Conservation (phyloP, 2,113 vertebrate species). For the Ictidomys tridecemlineatus region DNA sequence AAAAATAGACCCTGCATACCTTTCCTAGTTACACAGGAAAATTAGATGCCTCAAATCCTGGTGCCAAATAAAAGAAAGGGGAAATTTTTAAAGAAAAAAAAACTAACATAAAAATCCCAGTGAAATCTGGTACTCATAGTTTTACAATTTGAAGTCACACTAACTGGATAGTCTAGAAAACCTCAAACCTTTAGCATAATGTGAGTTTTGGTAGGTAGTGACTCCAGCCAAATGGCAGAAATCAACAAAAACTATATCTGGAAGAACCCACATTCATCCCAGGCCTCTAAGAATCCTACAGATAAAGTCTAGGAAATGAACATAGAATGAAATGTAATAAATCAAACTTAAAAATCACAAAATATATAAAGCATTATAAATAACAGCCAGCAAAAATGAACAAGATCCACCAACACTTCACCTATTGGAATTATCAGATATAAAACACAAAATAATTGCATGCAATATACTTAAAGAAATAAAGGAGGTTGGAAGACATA, state of each 20-base stretch:
- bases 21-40: background rate
- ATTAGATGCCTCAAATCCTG: background rate
- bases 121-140: background rate
- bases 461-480: slow-evolving; percentile 46
- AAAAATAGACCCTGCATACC: background rate
- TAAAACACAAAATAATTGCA: slow-evolving; percentile 10
- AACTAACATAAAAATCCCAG: background rate
- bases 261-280: background rate
- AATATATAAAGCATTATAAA: background rate
- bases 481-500: background rate
- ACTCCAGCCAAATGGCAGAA: background rate
- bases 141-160: slow-evolving; percentile 20
- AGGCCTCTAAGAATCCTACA: slow-evolving; percentile 30
- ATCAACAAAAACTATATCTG: background rate
- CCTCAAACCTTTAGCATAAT: background rate
- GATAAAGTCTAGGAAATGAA: background rate
- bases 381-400: slow-evolving; percentile 10
- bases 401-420: background rate
- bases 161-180: background rate
- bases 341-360: background rate
- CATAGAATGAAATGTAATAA: background rate
- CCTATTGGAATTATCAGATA: background rate
- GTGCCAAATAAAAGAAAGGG: background rate
- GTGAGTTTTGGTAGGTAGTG: background rate
- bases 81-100: background rate